Percentiles rank a stretch among this genome's conserved stretches.
Evolutionary conservation across 1,140 invertebrate species (phyloP).

Genomic region (Drosophila lowei): DNA sequence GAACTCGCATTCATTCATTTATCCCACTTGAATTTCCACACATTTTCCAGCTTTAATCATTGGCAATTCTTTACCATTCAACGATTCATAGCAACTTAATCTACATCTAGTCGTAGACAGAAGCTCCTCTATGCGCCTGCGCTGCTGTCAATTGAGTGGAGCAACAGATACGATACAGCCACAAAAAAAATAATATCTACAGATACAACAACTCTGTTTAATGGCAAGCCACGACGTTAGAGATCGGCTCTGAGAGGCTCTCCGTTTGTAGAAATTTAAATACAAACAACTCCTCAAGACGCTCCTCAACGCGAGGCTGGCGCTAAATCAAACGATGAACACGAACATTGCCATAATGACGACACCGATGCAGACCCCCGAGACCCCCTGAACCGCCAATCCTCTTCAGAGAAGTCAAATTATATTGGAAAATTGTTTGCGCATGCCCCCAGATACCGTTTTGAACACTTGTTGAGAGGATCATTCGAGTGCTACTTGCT

Average conservation of each 20-base stretch:
- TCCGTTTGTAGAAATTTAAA: conserved; percentile 52
- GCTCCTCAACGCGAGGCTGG: conserved; percentile 31
- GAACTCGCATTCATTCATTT: not conserved
- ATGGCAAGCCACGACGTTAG: conserved; percentile 42
- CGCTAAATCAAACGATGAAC: conserved; percentile 74
- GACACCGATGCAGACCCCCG: conserved; percentile 32
- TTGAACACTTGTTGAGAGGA: conserved; percentile 59
- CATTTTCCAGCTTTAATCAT: conserved; percentile 1
- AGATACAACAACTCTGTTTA: conserved; percentile 62
- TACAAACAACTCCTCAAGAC: conserved; percentile 54
- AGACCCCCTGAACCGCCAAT: not conserved
- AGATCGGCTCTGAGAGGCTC: conserved; percentile 1
- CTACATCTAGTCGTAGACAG: conserved; percentile 23
- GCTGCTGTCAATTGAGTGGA: conserved; percentile 64
- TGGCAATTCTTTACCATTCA: not conserved
- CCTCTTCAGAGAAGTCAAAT: conserved; percentile 29
- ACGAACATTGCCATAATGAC: conserved; percentile 78
- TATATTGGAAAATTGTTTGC: conserved; percentile 55
- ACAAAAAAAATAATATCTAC: not conserved
- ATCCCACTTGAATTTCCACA: not conserved
- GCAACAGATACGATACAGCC: conserved; percentile 21
- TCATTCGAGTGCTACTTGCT: conserved; percentile 46
- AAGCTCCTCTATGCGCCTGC: conserved; percentile 44
- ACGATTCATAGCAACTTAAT: conserved; percentile 51
- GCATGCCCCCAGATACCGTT: conserved; percentile 22